phyloP scores from a whole-genome alignment of 2,888 invertebrate genomes.

The Drosophila siamana region DNA sequence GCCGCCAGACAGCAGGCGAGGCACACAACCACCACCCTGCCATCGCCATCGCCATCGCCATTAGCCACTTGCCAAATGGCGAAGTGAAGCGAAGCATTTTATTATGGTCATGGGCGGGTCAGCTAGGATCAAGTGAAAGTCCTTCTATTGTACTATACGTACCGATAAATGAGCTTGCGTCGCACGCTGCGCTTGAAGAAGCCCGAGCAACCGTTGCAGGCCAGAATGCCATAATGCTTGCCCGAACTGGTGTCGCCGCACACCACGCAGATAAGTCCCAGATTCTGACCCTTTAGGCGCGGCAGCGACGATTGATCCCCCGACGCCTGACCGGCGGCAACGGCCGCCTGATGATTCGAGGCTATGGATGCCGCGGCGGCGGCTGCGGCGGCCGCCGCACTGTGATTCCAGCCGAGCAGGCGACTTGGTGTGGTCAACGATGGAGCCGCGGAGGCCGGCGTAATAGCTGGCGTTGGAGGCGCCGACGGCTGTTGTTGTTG shows the following conservation, averaged over 20 bases:
- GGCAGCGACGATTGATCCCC: conserved; percentile 44
- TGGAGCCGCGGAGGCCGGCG: conserved; percentile 26
- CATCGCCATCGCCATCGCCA: conserved; percentile 45
- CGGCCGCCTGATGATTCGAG: conserved; percentile 64
- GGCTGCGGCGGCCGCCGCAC: conserved; percentile 77
- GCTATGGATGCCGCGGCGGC: conserved; percentile 58
- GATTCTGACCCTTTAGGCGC: conserved; percentile 87
- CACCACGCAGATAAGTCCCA: conserved; percentile 96
- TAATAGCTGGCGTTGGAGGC: conserved; percentile 21
- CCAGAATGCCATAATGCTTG: conserved; percentile 98
- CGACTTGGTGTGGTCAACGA: conserved; percentile 67
- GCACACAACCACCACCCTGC: conserved; percentile 54
- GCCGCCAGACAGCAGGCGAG: conserved; percentile 67
- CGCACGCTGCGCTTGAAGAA: conserved; percentile 99
- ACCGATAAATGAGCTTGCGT: conserved; percentile 98
- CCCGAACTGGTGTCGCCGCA: conserved; percentile 99
- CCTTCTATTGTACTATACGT: conserved; percentile 76
- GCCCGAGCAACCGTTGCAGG: conserved; percentile 99
- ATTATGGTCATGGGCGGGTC: conserved; percentile 31
- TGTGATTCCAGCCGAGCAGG: conserved; percentile 84
- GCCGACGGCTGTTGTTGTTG: conserved; percentile 26
- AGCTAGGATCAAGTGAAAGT: conserved; percentile 5
- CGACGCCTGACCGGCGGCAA: conserved; percentile 55
- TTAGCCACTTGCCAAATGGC: conserved; percentile 50
- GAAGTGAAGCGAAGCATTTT: conserved; percentile 42